Conservation (phyloP, 2,113 vertebrate genomes). For the Nettapus auritus region DNA sequence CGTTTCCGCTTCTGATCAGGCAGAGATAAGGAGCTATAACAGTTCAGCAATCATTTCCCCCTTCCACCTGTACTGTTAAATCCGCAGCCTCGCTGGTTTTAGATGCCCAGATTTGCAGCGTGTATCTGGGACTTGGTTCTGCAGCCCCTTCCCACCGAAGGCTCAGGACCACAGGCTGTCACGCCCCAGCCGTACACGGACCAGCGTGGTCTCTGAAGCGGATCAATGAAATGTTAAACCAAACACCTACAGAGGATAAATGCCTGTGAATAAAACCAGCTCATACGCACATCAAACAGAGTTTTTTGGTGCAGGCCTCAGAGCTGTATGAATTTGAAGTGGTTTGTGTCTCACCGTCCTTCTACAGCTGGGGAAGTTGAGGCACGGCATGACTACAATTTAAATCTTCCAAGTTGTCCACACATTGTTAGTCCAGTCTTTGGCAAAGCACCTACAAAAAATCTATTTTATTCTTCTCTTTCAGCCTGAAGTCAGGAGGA, state of each 20-base stretch:
- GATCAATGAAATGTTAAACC: not conserved
- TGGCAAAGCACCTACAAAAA: not conserved
- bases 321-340: not conserved
- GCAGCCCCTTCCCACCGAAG: not conserved
- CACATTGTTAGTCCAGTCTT: not conserved
- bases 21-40: not conserved
- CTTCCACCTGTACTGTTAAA: not conserved
- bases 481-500: not conserved
- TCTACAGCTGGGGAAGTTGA: not conserved
- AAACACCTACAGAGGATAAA: not conserved
- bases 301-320: not conserved
- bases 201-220: not conserved
- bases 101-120: not conserved
- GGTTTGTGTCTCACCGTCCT: not conserved
- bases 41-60: not conserved
- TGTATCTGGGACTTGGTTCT: not conserved
- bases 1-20: not conserved
- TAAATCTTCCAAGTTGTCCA: not conserved
- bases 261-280: not conserved
- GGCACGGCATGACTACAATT: fast-evolving
- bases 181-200: not conserved
- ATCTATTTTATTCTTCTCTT: not conserved
- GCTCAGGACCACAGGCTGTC: not conserved
- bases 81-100: not conserved
- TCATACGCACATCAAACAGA: not conserved